Base-by-base conservation (phyloP, 2,797 vertebrate genomes). In the Myotis myotis region DNA sequence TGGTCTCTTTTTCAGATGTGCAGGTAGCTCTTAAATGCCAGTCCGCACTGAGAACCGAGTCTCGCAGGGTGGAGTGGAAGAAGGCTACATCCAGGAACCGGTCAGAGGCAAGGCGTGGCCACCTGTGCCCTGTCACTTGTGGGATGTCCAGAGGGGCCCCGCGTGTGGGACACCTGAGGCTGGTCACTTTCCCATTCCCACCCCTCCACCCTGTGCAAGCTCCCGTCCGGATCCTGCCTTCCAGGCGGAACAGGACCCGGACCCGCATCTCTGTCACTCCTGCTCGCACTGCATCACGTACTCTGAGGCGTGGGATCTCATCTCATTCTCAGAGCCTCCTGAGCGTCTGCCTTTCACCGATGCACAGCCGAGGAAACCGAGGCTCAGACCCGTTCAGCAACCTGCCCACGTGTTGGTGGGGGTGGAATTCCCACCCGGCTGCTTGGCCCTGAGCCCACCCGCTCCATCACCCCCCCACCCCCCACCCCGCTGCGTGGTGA, bases 401-500 rank as follows among this genome's bases (percentile, higher is more conserved):
- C 28, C 33, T 28, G 19, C 17, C 30, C 41, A 51, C 0, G 7
- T 13, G 6, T 0, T 23, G 25, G 71, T 17, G 10, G 19, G 44
- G 8, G 2, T 38, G 20, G 47, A 47, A 33, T 36, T 85, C 83
- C 66, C 17, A 17, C 23, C 44, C 11, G 44, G 30, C 55, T 22
- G 22, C 17, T 22, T 68, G 30, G 57, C 28, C 33, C 4, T 51
- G 49, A 93, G 57, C 57, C 22, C 6, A 15, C 15, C 5, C 25
- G 3, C 62, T 62, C 44, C 30, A 13, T 38, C 15, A 1, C 28
- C 2, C 23, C 3, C n/a, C n/a, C n/a, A n/a, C n/a, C n/a, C n/a
- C n/a, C n/a, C n/a, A n/a, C n/a, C n/a, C 22, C 15, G 0, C 53
- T 15, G 60, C 0, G 0, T 75, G 60, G 19, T 28, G 5, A 13